Evolutionary conservation across 2,888 invertebrate species (phyloP).

Genomic region (Eupithecia abbreviata): DNA sequence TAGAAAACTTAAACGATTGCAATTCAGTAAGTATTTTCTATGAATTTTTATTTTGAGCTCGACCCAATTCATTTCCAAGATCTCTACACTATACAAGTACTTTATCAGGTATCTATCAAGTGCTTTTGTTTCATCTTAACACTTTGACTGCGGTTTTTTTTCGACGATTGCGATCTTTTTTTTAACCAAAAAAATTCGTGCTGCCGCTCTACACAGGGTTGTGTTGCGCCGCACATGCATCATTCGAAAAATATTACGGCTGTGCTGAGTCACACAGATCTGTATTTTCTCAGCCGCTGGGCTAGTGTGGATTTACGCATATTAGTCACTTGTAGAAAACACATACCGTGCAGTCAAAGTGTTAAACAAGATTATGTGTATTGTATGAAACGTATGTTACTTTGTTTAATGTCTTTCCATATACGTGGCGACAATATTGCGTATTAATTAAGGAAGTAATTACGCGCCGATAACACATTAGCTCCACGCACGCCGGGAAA

Average conservation of each 20-base stretch:
- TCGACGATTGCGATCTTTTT: no score
- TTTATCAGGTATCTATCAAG: not conserved
- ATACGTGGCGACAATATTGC: slow-evolving; percentile 64
- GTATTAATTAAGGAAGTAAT: slow-evolving; percentile 84
- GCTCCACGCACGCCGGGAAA: slow-evolving; percentile 80
- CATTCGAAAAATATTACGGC: no score
- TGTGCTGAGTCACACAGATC: no score
- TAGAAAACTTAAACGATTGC: not conserved
- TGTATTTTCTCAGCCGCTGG: no score
- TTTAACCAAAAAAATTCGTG: no score
- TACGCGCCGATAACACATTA: slow-evolving; percentile 81
- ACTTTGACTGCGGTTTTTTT: no score
- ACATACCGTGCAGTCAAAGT: no score
- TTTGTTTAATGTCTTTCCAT: slow-evolving; percentile 8
- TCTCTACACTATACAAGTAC: not conserved
- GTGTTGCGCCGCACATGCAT: no score
- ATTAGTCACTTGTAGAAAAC: no score
- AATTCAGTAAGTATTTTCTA: not conserved
- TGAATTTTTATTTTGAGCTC: no score
- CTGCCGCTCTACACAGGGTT: no score
- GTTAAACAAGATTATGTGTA: not conserved
- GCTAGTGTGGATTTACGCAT: no score
- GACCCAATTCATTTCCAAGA: not conserved
- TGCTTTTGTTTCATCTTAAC: not conserved
- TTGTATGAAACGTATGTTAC: not conserved